phyloP scores from a whole-genome alignment of 2,797 vertebrate genomes.

The Columba guinea region DNA sequence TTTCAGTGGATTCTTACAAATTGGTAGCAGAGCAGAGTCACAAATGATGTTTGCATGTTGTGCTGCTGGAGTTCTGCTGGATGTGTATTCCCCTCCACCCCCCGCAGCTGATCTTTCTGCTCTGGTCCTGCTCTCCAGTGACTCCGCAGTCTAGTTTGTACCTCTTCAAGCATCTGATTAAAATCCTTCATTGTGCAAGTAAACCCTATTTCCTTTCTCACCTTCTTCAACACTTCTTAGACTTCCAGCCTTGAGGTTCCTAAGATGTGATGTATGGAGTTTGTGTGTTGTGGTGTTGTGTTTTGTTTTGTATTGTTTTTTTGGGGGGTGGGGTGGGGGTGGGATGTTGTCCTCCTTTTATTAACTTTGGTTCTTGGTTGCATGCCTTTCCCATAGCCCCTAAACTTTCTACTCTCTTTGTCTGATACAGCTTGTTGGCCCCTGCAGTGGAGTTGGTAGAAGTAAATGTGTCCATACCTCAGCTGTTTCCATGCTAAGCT shows the following conservation, averaged over 20 bases:
- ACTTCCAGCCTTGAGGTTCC: not conserved
- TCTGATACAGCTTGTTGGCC: not conserved
- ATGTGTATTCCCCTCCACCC: not conserved
- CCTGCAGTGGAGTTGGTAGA: not conserved
- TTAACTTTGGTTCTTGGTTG: not conserved
- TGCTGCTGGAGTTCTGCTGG: not conserved
- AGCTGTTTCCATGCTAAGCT: not conserved
- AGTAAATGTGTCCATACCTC: not conserved
- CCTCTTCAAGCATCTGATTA: not conserved
- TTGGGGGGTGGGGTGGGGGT: no score
- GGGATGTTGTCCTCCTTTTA: no score
- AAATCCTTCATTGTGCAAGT: not conserved
- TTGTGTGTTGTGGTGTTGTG: no score
- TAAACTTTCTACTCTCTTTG: not conserved
- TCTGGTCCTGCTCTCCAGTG: not conserved
- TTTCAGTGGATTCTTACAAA: not conserved
- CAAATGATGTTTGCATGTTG: accelerated
- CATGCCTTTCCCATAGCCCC: not conserved
- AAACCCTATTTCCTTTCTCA: not conserved
- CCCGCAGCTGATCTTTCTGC: not conserved
- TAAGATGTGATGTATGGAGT: not conserved
- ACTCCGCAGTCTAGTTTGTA: not conserved
- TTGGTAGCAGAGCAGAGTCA: not conserved
- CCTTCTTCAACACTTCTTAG: not conserved
- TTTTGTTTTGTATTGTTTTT: not conserved